Evolutionary conservation across 2,113 vertebrate species (phyloP).

Genomic region (Megaleporinus macrocephalus): DNA sequence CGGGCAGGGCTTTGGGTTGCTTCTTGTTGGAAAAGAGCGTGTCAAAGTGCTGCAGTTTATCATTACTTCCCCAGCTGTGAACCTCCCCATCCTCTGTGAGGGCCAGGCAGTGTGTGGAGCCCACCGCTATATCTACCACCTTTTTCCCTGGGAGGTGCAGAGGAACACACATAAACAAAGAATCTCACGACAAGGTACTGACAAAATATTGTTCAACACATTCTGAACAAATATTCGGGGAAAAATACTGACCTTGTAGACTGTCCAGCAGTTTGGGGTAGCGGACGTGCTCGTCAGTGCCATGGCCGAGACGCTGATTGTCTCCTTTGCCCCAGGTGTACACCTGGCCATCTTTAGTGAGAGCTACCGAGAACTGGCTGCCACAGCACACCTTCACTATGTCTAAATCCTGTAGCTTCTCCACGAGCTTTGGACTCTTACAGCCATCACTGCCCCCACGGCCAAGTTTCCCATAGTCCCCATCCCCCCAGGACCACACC

Average conservation of each 20-base stretch:
- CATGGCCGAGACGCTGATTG: conserved; percentile 96
- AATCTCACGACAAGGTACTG: background rate
- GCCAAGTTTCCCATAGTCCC: conserved; percentile 96
- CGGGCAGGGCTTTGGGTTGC: conserved; percentile 88
- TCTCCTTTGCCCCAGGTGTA: conserved; percentile 99
- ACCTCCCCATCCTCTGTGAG: conserved; percentile 96
- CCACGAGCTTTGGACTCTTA: conserved; percentile 94
- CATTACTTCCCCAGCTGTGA: conserved; percentile 98
- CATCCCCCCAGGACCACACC: conserved; percentile 99
- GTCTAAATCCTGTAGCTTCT: conserved; percentile 95
- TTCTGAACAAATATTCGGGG: background rate
- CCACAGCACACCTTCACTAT: conserved; percentile 94
- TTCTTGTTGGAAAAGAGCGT: conserved; percentile 95
- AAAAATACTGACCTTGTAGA: conserved; percentile 82
- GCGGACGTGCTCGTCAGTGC: conserved; percentile 94
- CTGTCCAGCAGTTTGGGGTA: conserved; percentile 94
- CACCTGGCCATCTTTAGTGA: conserved; percentile 95
- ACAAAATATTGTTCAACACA: background rate
- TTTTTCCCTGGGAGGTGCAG: conserved; percentile 84
- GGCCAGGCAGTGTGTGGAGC: conserved; percentile 94
- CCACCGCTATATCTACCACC: conserved; percentile 93
- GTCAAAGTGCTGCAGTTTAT: conserved; percentile 97
- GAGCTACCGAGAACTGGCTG: conserved; percentile 94
- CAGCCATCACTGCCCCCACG: conserved; percentile 96
- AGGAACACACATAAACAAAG: background rate